A percentile compares a stretch with the other conserved stretches of the same genome.
phyloP scores from a whole-genome alignment of 23 tunicate species.

The Styela plicata region DNA sequence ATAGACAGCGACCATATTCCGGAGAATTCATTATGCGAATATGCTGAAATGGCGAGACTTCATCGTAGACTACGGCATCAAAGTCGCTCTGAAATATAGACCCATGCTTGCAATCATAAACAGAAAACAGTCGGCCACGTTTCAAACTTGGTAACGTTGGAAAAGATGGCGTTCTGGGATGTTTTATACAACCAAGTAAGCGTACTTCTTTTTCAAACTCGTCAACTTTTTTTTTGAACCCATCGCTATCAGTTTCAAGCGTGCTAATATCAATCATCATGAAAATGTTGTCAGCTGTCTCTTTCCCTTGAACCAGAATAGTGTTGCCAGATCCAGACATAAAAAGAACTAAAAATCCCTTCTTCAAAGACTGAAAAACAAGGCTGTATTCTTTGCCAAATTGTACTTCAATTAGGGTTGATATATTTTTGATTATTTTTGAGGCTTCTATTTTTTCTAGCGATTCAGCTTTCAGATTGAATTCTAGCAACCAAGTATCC shows the following conservation, averaged over 20 bases:
- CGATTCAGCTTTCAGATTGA: background rate
- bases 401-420: background rate
- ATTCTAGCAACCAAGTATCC: background rate
- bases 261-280: background rate
- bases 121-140: constrained; percentile 43
- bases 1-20: constrained; percentile 68
- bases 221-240: background rate
- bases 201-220: background rate
- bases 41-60: constrained; percentile 60
- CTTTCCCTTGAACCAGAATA: background rate
- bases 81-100: constrained; percentile 61
- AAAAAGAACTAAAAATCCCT: background rate
- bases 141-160: constrained; percentile 22
- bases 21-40: constrained; percentile 61
- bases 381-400: background rate
- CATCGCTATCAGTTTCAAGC: background rate
- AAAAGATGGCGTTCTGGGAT: background rate
- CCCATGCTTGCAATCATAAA: constrained; percentile 46
- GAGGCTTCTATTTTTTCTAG: background rate
- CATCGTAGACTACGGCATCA: constrained; percentile 63
- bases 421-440: too few relatives aligned
- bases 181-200: background rate
- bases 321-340: background rate
- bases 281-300: background rate
- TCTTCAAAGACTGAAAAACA: background rate